Base-by-base conservation (phyloP, 2,113 vertebrate species). In the Alligator mississippiensis region DNA sequence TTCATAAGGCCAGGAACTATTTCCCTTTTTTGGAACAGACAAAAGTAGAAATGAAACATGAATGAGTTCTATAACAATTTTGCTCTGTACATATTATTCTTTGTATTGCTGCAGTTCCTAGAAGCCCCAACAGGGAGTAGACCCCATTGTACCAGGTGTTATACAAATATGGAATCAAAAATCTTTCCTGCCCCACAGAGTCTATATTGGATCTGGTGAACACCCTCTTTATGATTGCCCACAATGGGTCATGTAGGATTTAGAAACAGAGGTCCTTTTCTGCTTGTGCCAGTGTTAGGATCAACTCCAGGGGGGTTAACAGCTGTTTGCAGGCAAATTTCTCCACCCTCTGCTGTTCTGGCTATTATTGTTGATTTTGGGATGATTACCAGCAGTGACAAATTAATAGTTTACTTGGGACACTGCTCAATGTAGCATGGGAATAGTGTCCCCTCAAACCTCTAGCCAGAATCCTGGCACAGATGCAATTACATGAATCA, bases 301-400 rank as follows among this genome's bases (percentile, higher is more conserved):
- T 55, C 84, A 85, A 1, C 11, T 59, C 24, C 5, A 47, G 47
- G 47, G 47, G 47, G 47, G 47, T 47, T 47, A 47, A 47, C 47
- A 76, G 11, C 15, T 70, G 15, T 68, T 77, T 19, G 34, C 8
- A 5, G 7, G 17, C 10, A 30, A 7, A 77, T 55, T 5, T 15
- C 57, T 9, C 22, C 85, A 80, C 54, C 0, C 0, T 1, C 0
- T 27, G 25, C 9, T 19, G 30, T 13, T 57, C 22, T 74, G 70
- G 34, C 18, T 38, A 72, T 16, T 82, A 70, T 34, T 81, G 47
- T 5, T 74, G 15, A 0, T 30, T 70, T 64, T 61, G 12, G 55
- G 2, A 4, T 61, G 80, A 60, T 58, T 59, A 3, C 19, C 3
- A 34, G 3, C 47, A 54, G 8, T 47, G 57, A 38, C 15, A 14